Conservation (phyloP, 2,113 vertebrate genomes). For the Telmatochromis sp. region DNA sequence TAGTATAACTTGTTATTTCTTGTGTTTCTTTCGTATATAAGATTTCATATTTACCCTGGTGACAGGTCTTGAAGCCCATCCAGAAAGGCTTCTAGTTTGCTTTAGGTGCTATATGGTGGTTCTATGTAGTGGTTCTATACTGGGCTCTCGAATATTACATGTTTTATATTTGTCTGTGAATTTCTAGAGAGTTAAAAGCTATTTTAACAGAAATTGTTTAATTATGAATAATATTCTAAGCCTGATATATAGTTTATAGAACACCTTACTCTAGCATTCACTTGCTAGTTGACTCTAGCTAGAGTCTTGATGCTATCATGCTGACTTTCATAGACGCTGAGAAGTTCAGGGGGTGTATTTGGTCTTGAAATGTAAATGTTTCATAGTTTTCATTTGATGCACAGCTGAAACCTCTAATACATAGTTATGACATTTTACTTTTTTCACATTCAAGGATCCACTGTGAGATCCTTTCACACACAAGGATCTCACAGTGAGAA, state of each 20-base stretch:
- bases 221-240: neutral
- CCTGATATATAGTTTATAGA: neutral
- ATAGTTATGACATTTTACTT: neutral
- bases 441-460: neutral
- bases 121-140: neutral
- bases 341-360: neutral
- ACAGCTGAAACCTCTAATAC: neutral
- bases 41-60: neutral
- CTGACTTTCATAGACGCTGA: neutral
- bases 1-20: neutral
- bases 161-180: neutral
- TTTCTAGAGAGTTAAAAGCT: neutral
- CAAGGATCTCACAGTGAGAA: neutral
- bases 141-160: neutral
- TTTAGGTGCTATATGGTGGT: neutral
- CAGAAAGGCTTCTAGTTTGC: neutral
- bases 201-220: neutral
- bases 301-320: neutral
- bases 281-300: neutral
- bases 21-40: neutral
- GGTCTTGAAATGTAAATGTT: neutral
- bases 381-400: neutral
- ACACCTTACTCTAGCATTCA: neutral
- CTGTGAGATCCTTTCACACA: neutral
- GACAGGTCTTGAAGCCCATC: neutral